phyloP scores from a whole-genome alignment of 2,113 vertebrate genomes.

The Cettia cetti region DNA sequence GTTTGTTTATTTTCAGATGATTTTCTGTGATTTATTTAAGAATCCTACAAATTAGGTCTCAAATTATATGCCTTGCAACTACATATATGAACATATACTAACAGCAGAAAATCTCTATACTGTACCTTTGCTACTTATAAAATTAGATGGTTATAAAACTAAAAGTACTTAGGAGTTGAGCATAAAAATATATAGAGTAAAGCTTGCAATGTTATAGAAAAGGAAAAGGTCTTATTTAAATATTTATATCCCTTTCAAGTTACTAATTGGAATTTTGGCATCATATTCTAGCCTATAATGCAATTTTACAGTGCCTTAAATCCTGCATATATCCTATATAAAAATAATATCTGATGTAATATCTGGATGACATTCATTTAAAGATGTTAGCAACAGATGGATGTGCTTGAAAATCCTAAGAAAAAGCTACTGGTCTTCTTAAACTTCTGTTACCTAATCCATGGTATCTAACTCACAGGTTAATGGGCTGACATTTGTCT shows the following conservation, averaged over 20 bases:
- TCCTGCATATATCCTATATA: background rate
- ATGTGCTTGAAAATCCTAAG: background rate
- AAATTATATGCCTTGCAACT: background rate
- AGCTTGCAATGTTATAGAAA: background rate
- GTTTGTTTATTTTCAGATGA: background rate
- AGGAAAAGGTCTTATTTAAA: background rate
- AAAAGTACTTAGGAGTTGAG: background rate
- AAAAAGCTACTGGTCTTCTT: background rate
- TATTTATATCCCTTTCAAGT: background rate
- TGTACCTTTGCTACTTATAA: background rate
- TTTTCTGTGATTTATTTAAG: background rate
- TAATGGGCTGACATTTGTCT: background rate
- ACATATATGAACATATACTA: background rate
- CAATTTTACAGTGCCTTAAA: background rate
- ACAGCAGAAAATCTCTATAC: background rate
- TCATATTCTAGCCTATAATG: background rate
- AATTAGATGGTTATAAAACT: background rate
- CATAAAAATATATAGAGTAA: background rate
- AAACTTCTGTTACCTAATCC: background rate
- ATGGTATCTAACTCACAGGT: background rate
- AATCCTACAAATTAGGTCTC: background rate
- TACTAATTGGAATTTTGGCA: background rate
- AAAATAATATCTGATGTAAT: background rate
- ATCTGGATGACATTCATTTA: background rate
- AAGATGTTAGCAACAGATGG: background rate